Base-by-base conservation (phyloP, 2,797 vertebrate species). In the Galaxias olidus region DNA sequence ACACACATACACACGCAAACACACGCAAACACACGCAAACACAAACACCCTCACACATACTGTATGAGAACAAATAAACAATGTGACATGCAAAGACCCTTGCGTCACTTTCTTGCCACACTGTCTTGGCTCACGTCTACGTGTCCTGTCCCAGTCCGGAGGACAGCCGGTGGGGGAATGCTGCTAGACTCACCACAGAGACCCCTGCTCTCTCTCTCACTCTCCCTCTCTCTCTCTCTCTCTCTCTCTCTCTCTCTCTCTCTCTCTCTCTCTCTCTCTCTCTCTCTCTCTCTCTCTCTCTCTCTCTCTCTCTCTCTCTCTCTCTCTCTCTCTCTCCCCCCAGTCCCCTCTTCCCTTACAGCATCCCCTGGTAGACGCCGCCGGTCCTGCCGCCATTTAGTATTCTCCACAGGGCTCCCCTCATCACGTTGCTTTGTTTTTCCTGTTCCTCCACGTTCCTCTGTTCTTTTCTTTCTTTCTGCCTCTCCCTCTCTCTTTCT, bases 31-130 rank as follows among this genome's bases (percentile, higher is more conserved):
- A 52, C 59, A 55, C 58, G 51, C 49, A 57, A 12, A 66, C 9
- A 47, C 53, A 41, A n/a, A 46, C 6, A 48, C 62, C 19, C 58
- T 61, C 10, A 46, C 59, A 12, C 59, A 59, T 11, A 61, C 10
- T 86, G 84, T 76, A 74, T 81, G 67, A 76, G 44, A 76, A 84
- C 80, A 85, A 74, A 80, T 30, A 30, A 30, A 30, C 30, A 30
- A 30, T 30, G 30, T 30, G 30, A 30, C 30, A 30, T 30, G 30
- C 30, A 30, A 30, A 30, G 30, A 30, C 3, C 30, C 30, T 30
- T 2, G 6, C 30, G 30, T 30, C 30, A 3, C 30, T 30, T n/a
- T 30, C 30, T 30, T 30, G 30, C 30, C 30, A 30, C 30, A 30
- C 30, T 6, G 6, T 6, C 30, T 30, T 30, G 30, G 30, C 30